phyloP scores from a whole-genome alignment of 2,113 vertebrate genomes.

The Atrichornis clamosus region DNA sequence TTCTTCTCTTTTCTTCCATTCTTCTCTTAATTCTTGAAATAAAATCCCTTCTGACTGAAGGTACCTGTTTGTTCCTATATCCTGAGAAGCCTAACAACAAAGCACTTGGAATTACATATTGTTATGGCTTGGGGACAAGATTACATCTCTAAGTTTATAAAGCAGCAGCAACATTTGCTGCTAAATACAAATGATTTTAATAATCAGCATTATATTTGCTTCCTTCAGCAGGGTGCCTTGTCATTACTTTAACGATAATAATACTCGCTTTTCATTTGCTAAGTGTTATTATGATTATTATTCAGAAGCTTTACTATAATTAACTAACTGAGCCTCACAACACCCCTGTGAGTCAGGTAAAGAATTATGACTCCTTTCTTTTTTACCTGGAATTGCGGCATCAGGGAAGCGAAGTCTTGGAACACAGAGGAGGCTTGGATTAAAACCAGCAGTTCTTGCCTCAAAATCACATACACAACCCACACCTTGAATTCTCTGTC shows the following conservation, averaged over 20 bases:
- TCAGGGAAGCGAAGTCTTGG: background rate
- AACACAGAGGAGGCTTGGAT: background rate
- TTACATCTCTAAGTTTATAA: conserved; percentile 59
- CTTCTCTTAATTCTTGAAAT: background rate
- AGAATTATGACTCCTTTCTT: background rate
- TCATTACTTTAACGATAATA: conserved; percentile 56
- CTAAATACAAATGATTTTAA: conserved; percentile 64
- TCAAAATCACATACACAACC: background rate
- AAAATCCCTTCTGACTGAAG: conserved; percentile 3
- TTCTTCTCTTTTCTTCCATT: background rate
- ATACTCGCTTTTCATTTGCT: conserved; percentile 55
- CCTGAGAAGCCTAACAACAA: conserved; percentile 21
- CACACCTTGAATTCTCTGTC: background rate
- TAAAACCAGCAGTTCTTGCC: background rate
- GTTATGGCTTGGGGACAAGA: conserved; percentile 32
- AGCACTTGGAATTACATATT: conserved; percentile 39
- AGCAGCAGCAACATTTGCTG: conserved; percentile 13
- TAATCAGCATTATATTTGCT: conserved; percentile 54
- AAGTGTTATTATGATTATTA: conserved; percentile 62
- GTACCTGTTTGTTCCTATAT: conserved; percentile 20
- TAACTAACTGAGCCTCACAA: conserved; percentile 54
- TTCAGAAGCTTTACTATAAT: conserved; percentile 62
- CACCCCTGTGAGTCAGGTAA: conserved; percentile 34
- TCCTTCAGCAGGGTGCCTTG: conserved; percentile 58
- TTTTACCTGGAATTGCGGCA: background rate